Evolutionary conservation across 2,113 vertebrate genomes (phyloP).

Genomic region (Chlorodrepanis virens): DNA sequence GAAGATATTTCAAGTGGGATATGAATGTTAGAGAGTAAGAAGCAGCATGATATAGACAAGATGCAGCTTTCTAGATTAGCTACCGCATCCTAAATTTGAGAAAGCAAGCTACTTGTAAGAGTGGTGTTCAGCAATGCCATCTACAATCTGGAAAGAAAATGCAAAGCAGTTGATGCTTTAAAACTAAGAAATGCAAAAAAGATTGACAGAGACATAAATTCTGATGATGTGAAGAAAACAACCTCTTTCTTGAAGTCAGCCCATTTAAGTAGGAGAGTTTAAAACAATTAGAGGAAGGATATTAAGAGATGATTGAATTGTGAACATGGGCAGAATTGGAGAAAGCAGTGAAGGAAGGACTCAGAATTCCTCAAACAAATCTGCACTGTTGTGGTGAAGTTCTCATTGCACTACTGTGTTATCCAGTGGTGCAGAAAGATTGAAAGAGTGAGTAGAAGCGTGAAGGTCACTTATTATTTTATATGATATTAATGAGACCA

Average conservation of each 20-base stretch:
- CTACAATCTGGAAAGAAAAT: background rate
- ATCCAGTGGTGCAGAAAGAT: background rate
- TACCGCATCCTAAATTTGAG: background rate
- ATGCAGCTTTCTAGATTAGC: background rate
- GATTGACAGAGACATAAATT: background rate
- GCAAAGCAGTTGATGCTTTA: background rate
- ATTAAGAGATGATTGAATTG: background rate
- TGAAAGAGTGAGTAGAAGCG: background rate
- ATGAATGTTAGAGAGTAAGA: background rate
- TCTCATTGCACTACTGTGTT: background rate
- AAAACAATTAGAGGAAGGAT: background rate
- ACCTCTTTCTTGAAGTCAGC: background rate
- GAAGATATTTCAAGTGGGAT: background rate
- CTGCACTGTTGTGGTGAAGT: background rate
- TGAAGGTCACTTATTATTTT: conserved; percentile 8
- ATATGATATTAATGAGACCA: background rate
- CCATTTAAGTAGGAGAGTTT: background rate
- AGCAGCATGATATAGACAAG: background rate
- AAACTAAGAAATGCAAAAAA: background rate
- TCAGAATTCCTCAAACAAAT: background rate
- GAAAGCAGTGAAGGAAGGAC: background rate
- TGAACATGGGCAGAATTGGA: background rate
- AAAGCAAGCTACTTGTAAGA: background rate
- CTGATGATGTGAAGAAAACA: background rate
- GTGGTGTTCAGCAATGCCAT: background rate